phyloP scores from a whole-genome alignment of 2,797 vertebrate species.

The Bothrops alternatus region DNA sequence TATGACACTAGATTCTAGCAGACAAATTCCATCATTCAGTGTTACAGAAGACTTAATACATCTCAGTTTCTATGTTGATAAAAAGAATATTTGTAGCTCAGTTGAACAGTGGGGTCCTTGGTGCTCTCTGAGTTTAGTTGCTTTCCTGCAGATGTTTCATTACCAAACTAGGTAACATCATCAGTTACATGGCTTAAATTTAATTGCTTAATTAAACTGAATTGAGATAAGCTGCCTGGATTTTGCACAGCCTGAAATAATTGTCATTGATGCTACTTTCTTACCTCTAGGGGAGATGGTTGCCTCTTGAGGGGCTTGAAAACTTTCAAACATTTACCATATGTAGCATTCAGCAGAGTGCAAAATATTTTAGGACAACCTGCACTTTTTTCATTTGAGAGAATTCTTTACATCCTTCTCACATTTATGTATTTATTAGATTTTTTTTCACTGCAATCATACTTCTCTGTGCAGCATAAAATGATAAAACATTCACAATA shows the following conservation, averaged over 20 bases:
- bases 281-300: neutral
- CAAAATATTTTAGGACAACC: neutral
- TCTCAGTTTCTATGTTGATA: neutral
- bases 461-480: neutral
- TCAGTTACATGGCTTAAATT: neutral
- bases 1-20: neutral
- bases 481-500: neutral
- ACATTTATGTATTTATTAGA: neutral
- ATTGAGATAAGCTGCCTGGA: neutral
- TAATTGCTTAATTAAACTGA: neutral
- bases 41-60: neutral
- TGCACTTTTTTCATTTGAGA: no score
- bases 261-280: neutral
- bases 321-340: no score
- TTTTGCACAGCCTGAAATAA: neutral
- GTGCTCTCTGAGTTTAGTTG: no score
- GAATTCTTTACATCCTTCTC: neutral
- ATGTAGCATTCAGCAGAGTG: neutral
- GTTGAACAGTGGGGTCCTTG: no score
- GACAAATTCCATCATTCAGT: neutral
- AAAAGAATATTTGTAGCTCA: no score
- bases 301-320: neutral
- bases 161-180: neutral
- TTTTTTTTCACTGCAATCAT: neutral
- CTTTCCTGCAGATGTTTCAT: neutral